Evolutionary conservation across 2,888 invertebrate genomes (phyloP).

Genomic region (Drosophila infuscata): DNA sequence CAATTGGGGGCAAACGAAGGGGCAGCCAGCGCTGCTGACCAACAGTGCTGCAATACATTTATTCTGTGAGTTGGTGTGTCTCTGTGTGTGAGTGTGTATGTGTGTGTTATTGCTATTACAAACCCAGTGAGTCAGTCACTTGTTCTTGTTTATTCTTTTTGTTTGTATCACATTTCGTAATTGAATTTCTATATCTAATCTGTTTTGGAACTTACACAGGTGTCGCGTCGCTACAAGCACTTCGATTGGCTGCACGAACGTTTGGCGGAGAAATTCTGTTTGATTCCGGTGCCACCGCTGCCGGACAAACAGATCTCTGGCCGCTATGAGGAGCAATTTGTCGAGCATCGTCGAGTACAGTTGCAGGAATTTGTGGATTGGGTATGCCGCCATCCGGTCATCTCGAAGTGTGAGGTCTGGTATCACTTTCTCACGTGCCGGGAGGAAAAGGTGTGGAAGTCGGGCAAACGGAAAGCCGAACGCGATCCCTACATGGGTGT

Average conservation of each 20-base stretch:
- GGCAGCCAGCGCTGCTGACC: conserved; percentile 33
- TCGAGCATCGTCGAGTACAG: conserved; percentile 96
- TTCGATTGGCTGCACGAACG: conserved; percentile 99
- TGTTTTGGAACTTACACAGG: conserved; percentile 63
- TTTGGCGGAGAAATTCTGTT: conserved; percentile 96
- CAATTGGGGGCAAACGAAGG: conserved; percentile 51
- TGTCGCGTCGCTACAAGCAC: conserved; percentile 97
- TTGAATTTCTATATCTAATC: conserved; percentile 73
- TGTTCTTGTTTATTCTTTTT: conserved; percentile 5
- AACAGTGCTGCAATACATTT: conserved; percentile 26
- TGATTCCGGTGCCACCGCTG: conserved; percentile 97
- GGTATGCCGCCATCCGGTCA: conserved; percentile 97
- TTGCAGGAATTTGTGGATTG: conserved; percentile 98
- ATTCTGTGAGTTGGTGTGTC: neutral
- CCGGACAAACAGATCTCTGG: conserved; percentile 99
- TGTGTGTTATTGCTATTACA: conserved; percentile 11
- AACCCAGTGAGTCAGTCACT: conserved; percentile 49
- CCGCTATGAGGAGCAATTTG: conserved; percentile 98
- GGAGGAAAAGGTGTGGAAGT: conserved; percentile 99
- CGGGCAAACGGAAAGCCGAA: conserved; percentile 97
- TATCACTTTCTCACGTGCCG: conserved; percentile 98
- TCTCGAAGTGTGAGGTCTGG: conserved; percentile 97
- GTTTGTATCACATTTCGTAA: conserved; percentile 61
- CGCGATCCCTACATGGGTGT: conserved; percentile 96
- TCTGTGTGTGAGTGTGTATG: conserved; percentile 11